These are phyloP conservation scores for Aromia moschata DNA, from an alignment of 2,888 invertebrate species.

Conservation along the genomic window DNA sequence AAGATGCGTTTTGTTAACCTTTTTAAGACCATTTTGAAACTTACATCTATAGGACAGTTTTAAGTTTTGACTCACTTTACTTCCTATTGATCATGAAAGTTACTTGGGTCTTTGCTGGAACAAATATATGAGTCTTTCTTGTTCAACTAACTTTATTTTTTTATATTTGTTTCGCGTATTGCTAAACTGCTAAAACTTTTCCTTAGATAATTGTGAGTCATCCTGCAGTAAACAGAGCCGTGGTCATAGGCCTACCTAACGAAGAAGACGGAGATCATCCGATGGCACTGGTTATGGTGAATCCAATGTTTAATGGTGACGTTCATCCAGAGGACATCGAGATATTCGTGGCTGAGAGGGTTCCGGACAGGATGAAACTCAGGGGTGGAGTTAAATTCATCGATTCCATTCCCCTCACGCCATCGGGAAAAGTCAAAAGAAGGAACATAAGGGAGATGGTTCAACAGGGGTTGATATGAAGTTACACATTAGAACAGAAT, in stretches of 20 bases:
- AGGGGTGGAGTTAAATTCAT: slow-evolving; percentile 55
- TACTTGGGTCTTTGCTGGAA: too few species aligned
- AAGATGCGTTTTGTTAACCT: too few species aligned
- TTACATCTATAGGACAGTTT: too few species aligned
- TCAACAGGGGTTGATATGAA: slow-evolving; percentile 20
- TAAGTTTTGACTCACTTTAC: too few species aligned
- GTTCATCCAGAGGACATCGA: slow-evolving; percentile 49
- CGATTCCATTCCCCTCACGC: slow-evolving; percentile 51
- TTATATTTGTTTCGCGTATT: slow-evolving; percentile 46
- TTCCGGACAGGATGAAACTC: slow-evolving; percentile 52
- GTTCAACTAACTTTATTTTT: too few species aligned
- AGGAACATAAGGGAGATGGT: slow-evolving; percentile 39
- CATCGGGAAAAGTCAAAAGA: slow-evolving; percentile 54
- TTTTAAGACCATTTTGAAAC: too few species aligned
- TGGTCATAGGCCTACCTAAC: slow-evolving; percentile 52
- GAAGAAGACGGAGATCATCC: slow-evolving; percentile 55
- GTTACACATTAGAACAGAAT: too few species aligned
- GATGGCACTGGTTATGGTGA: slow-evolving; percentile 48
- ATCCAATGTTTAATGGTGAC: slow-evolving; percentile 34
- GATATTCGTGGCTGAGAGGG: slow-evolving; percentile 47
- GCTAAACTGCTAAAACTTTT: too few species aligned
- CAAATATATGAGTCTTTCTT: too few species aligned
- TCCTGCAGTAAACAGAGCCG: slow-evolving; percentile 50
- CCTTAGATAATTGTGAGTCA: slow-evolving; percentile 54
- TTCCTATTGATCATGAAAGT: too few species aligned